Conservation (phyloP, 53 echinoderm and acorn worm species). For the Luidia sarsii region DNA sequence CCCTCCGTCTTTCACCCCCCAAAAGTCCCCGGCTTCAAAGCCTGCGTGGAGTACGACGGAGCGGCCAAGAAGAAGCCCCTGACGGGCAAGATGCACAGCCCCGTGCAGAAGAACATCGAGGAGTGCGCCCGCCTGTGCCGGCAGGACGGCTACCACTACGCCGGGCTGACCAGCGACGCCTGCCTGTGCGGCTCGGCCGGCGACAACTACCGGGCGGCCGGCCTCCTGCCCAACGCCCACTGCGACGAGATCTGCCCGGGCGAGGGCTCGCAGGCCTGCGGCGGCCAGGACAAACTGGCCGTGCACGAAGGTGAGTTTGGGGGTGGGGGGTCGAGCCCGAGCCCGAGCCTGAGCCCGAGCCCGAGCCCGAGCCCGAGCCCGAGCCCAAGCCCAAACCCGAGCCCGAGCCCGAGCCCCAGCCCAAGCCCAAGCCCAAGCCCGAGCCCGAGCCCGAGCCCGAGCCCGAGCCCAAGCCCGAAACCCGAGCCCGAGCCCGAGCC, state of each 20-base stretch:
- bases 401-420: too few species aligned
- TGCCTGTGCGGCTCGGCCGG: conserved; percentile 70
- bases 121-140: conserved; percentile 51
- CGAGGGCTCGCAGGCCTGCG: conserved; percentile 54
- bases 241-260: conserved; percentile 51
- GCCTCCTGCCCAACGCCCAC: conserved; percentile 13
- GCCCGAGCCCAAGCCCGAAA: too few species aligned
- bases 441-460: too few species aligned
- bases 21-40: conserved; percentile 40
- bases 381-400: too few species aligned
- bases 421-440: too few species aligned
- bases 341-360: too few species aligned
- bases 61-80: neutral
- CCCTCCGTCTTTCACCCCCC: neutral
- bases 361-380: too few species aligned
- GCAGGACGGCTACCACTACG: conserved; percentile 63
- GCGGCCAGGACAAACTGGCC: conserved; percentile 9
- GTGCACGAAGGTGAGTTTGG: conserved; percentile 78
- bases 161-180: conserved; percentile 22
- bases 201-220: conserved; percentile 7
- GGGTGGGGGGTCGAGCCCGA: too few species aligned
- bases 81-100: conserved; percentile 13
- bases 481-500: too few species aligned
- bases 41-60: conserved; percentile 1
- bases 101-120: neutral